Conservation (phyloP, 2,797 vertebrate genomes). For the Macrochelys suwanniensis region DNA sequence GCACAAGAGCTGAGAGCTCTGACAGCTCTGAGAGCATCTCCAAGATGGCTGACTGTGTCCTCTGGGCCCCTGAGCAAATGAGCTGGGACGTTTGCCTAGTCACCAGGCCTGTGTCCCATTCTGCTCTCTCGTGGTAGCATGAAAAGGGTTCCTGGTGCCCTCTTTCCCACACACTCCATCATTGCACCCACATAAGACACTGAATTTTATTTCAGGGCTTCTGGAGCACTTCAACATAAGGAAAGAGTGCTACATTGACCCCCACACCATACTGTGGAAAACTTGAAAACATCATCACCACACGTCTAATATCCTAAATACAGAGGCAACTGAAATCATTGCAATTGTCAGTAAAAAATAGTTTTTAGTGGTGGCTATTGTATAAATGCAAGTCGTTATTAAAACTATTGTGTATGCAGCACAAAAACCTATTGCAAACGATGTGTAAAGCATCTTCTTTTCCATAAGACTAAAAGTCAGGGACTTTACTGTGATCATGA, state of each 20-base stretch:
- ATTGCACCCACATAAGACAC: background rate
- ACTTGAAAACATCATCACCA: background rate
- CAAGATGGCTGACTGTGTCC: background rate
- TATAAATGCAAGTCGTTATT: background rate
- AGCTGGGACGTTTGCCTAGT: background rate
- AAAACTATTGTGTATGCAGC: background rate
- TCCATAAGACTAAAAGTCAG: fast-evolving
- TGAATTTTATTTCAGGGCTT: background rate
- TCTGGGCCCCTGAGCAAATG: background rate
- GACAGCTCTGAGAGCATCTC: background rate
- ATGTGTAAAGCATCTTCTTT: background rate
- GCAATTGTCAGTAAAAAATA: background rate
- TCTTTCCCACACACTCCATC: background rate
- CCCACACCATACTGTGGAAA: background rate
- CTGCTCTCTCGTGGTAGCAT: fast-evolving
- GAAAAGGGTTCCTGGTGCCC: background rate
- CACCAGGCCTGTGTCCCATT: background rate
- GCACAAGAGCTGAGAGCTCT: background rate
- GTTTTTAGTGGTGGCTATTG: background rate
- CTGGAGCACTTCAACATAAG: background rate
- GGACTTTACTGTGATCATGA: background rate
- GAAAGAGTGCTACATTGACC: background rate
- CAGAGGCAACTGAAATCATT: background rate
- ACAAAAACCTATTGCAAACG: background rate
- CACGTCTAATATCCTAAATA: background rate